Evolutionary conservation across 2,113 vertebrate species (phyloP).

Genomic region (Sander lucioperca): DNA sequence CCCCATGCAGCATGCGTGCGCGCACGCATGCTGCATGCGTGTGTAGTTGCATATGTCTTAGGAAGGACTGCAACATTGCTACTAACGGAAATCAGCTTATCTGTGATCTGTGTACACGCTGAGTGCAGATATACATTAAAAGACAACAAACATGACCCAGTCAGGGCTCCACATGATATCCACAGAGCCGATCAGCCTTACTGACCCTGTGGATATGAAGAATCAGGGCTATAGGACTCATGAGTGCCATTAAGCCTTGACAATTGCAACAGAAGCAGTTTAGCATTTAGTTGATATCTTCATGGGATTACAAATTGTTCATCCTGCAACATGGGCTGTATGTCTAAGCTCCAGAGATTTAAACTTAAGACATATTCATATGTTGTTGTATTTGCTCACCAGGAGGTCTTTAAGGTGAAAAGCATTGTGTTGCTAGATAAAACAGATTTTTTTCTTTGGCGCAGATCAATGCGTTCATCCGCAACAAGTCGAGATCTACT

Average conservation of each 20-base stretch:
- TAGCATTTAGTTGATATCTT: conserved; percentile 38
- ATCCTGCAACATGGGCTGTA: conserved; percentile 19
- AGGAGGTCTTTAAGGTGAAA: not conserved
- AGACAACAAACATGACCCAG: conserved; percentile 59
- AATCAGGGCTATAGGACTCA: conserved; percentile 13
- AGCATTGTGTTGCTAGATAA: not conserved
- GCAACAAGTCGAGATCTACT: not conserved
- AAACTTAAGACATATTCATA: not conserved
- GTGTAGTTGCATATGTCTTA: not conserved
- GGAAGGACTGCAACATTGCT: not conserved
- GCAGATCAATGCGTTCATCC: not conserved
- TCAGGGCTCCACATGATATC: not conserved
- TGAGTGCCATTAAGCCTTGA: conserved; percentile 41
- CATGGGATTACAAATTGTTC: conserved; percentile 47
- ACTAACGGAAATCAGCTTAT: conserved; percentile 59
- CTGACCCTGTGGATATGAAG: not conserved
- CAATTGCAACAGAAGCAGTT: conserved; percentile 26
- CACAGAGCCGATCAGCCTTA: conserved; percentile 20
- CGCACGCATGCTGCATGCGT: not conserved
- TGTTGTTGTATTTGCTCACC: not conserved
- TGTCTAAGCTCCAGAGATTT: not conserved
- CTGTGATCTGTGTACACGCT: conserved; percentile 31
- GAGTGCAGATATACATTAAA: conserved; percentile 48
- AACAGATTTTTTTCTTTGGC: not conserved
- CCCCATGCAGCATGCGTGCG: no score